phyloP scores from a whole-genome alignment of 2,888 invertebrate genomes.

The Sialis lutaria region DNA sequence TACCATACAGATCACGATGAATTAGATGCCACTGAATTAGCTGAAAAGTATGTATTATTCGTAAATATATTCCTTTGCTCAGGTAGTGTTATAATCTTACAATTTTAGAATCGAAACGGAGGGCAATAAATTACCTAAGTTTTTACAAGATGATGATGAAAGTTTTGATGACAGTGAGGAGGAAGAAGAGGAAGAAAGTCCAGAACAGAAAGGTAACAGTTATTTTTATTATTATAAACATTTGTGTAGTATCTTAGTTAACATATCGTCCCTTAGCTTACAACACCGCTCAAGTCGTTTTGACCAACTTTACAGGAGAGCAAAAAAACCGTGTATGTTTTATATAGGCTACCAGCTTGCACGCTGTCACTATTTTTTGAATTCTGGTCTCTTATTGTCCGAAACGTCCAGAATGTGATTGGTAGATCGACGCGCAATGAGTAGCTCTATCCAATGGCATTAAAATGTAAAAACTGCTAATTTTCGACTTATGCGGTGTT shows the following conservation, averaged over 20 bases:
- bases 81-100: not conserved
- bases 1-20: slow-evolving; percentile 41
- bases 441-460: too few species aligned
- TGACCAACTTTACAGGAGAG: too few species aligned
- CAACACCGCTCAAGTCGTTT: too few species aligned
- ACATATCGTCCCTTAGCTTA: not conserved
- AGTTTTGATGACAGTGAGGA: slow-evolving; percentile 18
- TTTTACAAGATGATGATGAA: slow-evolving; percentile 24
- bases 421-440: too few species aligned
- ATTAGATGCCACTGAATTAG: slow-evolving; percentile 52
- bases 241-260: not conserved
- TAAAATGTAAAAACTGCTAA: too few species aligned
- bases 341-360: too few species aligned
- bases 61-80: not conserved
- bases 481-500: too few species aligned
- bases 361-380: too few species aligned
- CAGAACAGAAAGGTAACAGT: not conserved
- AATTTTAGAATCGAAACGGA: slow-evolving; percentile 22
- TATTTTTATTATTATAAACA: not conserved
- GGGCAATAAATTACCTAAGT: slow-evolving; percentile 27
- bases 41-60: slow-evolving; percentile 43
- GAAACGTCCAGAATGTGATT: too few species aligned
- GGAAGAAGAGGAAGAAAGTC: slow-evolving; percentile 31
- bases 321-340: too few species aligned
- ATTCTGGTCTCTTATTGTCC: too few species aligned